Percentiles rank a stretch among this genome's conserved stretches.
Evolutionary conservation across 2,113 vertebrate genomes (phyloP).

Genomic region (Nannospalax galili): DNA sequence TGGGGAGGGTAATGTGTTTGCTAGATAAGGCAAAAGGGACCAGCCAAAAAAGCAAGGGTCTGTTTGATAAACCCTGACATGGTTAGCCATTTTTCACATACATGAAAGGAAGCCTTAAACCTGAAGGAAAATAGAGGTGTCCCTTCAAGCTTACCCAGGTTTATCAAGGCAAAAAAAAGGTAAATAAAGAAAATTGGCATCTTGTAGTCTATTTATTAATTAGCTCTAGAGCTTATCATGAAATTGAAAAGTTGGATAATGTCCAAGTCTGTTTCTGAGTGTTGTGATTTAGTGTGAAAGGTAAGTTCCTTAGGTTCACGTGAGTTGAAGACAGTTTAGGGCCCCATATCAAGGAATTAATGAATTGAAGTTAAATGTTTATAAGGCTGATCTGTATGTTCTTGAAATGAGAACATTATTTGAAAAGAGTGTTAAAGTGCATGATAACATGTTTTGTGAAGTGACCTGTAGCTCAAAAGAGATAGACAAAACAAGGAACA

Average conservation of each 20-base stretch:
- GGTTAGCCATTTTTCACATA: conserved; percentile 88
- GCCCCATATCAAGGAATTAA: conserved; percentile 60
- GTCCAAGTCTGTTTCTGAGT: conserved; percentile 53
- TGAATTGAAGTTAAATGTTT: conserved; percentile 65
- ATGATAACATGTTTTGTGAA: not conserved
- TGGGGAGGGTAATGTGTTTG: conserved; percentile 90
- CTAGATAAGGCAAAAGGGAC: conserved; percentile 86
- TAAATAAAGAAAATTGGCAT: conserved; percentile 78
- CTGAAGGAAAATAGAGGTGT: conserved; percentile 76
- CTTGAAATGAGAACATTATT: not conserved
- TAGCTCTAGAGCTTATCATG: conserved; percentile 76
- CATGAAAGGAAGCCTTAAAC: conserved; percentile 86
- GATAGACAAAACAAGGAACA: not conserved
- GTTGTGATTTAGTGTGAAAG: conserved; percentile 66
- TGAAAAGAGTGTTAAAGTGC: conserved; percentile 57
- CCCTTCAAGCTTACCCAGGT: conserved; percentile 68
- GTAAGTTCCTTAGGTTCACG: conserved; percentile 48
- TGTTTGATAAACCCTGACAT: conserved; percentile 88
- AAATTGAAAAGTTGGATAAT: conserved; percentile 76
- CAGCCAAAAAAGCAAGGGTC: conserved; percentile 87
- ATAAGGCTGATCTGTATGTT: not conserved
- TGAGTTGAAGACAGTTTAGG: conserved; percentile 59
- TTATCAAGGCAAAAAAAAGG: conserved; percentile 70
- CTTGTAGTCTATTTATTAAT: conserved; percentile 81
- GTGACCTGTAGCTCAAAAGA: not conserved